A percentile compares a stretch with the other conserved stretches of the same genome.
Evolutionary conservation across 2,113 vertebrate genomes (phyloP).

Genomic region (Rhinogobius similis): DNA sequence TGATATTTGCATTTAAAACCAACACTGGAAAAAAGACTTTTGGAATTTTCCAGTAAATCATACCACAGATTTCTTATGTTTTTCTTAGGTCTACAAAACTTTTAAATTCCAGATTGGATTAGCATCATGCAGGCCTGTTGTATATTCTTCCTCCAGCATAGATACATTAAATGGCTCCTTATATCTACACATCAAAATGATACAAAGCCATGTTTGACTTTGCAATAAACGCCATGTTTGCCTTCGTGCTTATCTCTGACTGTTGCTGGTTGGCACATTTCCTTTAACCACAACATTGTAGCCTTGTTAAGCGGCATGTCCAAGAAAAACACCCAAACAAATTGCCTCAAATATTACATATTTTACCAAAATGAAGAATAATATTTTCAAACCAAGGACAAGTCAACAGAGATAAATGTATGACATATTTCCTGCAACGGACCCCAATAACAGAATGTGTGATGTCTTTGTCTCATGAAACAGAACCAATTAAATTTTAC

Average conservation of each 20-base stretch:
- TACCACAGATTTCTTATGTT: too few species aligned
- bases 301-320: slow-evolving; percentile 9
- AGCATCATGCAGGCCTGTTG: too few species aligned
- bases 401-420: background rate
- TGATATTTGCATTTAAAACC: too few species aligned
- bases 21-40: too few species aligned
- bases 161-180: too few species aligned
- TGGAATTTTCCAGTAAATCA: too few species aligned
- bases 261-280: slow-evolving; percentile 23
- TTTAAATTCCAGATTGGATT: too few species aligned
- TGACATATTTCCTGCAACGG: background rate
- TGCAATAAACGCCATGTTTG: background rate
- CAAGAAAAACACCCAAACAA: slow-evolving; percentile 10
- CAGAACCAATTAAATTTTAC: background rate
- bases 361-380: slow-evolving; percentile 15
- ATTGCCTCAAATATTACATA: slow-evolving; percentile 2
- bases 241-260: background rate
- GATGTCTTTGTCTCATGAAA: background rate
- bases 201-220: slow-evolving; percentile 5
- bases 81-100: too few species aligned
- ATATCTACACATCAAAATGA: too few species aligned
- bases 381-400: slow-evolving; percentile 7
- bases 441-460: background rate
- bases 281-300: slow-evolving; percentile 14
- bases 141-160: too few species aligned